These are phyloP conservation scores for Sebastes taczanowskii DNA, from an alignment of 2,797 vertebrate genomes.

Conservation along the genomic window DNA sequence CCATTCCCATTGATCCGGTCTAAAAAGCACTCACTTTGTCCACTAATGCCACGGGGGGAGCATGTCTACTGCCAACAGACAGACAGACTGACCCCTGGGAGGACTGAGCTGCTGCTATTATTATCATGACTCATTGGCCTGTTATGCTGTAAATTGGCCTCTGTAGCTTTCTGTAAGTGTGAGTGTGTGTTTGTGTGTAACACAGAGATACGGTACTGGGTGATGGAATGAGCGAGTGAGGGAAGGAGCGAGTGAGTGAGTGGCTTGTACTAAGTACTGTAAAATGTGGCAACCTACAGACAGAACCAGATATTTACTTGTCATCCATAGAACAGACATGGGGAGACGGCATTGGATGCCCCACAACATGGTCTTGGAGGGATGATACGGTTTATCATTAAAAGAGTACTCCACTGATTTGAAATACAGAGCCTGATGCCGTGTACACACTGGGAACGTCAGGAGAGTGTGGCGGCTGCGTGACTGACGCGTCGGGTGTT, in stretches of 20 bases:
- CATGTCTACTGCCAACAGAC: constrained; percentile 15
- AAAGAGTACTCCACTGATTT: background rate
- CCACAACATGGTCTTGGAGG: background rate
- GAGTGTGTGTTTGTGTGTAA: constrained; percentile 1
- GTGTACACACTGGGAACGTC: too few species aligned
- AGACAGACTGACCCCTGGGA: constrained; percentile 29
- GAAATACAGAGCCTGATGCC: too few species aligned
- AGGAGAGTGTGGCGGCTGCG: too few species aligned
- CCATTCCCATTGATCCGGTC: constrained; percentile 32
- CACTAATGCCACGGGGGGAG: constrained; percentile 1
- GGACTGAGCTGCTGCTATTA: constrained; percentile 16
- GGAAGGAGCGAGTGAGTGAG: background rate
- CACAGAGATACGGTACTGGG: background rate
- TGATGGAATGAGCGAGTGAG: background rate
- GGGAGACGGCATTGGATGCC: background rate
- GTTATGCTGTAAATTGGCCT: constrained; percentile 40
- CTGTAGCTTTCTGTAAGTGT: constrained; percentile 17
- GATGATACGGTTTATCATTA: background rate
- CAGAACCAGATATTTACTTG: background rate
- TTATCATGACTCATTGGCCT: constrained; percentile 49
- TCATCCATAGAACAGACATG: background rate
- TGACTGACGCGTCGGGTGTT: too few species aligned
- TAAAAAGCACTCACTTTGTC: constrained; percentile 28
- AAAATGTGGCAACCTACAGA: background rate
- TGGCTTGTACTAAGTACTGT: background rate